Evolutionary conservation across 2,888 invertebrate genomes (phyloP), one percentile per base, ranked within the genome.

Genomic region (Dryadula phaetusa): DNA sequence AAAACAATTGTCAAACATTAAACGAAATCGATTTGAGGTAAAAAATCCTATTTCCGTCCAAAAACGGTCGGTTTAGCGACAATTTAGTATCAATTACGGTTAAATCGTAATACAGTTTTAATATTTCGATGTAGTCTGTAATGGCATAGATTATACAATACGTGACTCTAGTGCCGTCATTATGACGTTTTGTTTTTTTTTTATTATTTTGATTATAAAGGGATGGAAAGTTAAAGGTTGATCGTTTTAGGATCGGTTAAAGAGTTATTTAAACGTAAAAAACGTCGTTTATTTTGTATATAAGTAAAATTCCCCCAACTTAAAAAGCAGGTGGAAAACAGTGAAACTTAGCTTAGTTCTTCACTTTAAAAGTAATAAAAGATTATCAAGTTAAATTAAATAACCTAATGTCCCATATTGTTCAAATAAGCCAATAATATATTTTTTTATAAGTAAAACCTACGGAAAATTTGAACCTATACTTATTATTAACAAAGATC

Each of bases 101-200:
- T 60, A 46, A 44, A 75, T 67, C 81, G 81, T 89, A 87, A 90
- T 88, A 86, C 82, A 80, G 84, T 83, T 87, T 88, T 87, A 88
- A 89, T 88, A 82, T 82, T 79, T 72, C 72, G 75, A 74, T 74
- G 67, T 69, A 72, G 79, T 79, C 78, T 78, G 79, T 87, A 85
- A 88, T 86, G 80, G 83, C 82, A 75, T 81, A 79, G 75, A 85
- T 85, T 85, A 86, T 78, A 75, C 73, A 72, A 69, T 77, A 90
- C 91, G 91, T 92, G 92, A 90, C 91, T 90, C 76, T 88, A 81
- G 90, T 84, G 73, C 81, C 79, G 75, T 85, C 81, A 90, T 91
- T 90, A 89, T 76, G 70, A 76, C 70, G 77, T 79, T 83, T 84
- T 79, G 79, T 53, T 70, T 67, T 54, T 63, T 56, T 64, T 46